Conservation (phyloP, 2,113 vertebrate species). For the Albula glossodonta region DNA sequence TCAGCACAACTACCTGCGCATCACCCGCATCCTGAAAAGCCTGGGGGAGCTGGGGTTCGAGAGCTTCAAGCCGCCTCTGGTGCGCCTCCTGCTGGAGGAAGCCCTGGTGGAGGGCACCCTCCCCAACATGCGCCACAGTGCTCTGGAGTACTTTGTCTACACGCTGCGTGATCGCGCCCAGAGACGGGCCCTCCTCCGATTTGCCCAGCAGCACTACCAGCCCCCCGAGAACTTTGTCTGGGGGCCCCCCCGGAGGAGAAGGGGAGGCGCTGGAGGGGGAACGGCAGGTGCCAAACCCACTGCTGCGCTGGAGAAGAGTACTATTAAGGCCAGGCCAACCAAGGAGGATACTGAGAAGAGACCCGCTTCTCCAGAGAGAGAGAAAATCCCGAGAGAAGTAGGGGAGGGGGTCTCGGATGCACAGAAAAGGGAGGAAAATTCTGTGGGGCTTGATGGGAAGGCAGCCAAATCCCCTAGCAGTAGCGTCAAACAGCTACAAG, state of each 20-base stretch:
- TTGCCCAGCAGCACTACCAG: conserved; percentile 83
- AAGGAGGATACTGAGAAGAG: conserved; percentile 50
- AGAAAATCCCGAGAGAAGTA: conserved; percentile 62
- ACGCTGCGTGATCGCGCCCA: conserved; percentile 86
- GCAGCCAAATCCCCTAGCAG: conserved; percentile 20
- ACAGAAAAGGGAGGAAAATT: conserved; percentile 48
- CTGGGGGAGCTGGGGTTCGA: conserved; percentile 96
- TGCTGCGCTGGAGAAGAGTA: conserved; percentile 43
- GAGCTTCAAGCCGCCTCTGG: conserved; percentile 89
- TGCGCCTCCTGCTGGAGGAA: conserved; percentile 89
- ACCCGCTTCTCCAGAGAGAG: conserved; percentile 49
- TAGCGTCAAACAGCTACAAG: conserved; percentile 19
- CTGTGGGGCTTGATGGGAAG: conserved; percentile 39
- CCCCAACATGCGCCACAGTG: conserved; percentile 91
- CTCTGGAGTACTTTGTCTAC: conserved; percentile 94
- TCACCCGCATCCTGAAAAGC: conserved; percentile 97
- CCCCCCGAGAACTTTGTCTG: conserved; percentile 93
- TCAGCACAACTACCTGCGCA: conserved; percentile 96
- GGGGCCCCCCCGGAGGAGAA: conserved; percentile 77
- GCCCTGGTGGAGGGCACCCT: conserved; percentile 85
- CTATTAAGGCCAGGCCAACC: conserved; percentile 59
- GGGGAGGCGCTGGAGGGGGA: not conserved
- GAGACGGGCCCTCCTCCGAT: conserved; percentile 86
- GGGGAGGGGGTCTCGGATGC: conserved; percentile 48
- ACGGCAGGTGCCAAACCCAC: not conserved